phyloP scores from a whole-genome alignment of 2,113 vertebrate genomes.

The Prietella phreatophila region DNA sequence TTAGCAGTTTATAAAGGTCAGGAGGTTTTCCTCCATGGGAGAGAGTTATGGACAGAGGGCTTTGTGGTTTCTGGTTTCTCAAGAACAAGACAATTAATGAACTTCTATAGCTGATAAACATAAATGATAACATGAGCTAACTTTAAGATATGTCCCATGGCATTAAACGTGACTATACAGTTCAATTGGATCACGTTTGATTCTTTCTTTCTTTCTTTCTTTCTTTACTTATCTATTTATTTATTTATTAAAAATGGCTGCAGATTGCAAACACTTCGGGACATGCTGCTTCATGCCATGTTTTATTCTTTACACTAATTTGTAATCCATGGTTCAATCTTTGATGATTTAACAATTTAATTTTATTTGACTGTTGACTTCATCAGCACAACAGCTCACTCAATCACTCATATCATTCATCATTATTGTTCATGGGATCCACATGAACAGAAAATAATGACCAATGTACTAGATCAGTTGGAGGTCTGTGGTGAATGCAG shows the following conservation, averaged over 20 bases:
- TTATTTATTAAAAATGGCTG: background rate
- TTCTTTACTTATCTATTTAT: background rate
- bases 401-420: slow-evolving; percentile 50
- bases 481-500: slow-evolving; percentile 15
- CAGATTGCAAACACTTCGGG: slow-evolving; percentile 10
- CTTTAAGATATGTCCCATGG: background rate
- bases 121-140: background rate
- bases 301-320: slow-evolving; percentile 29
- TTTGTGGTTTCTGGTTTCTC: background rate
- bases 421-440: slow-evolving; percentile 38
- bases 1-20: background rate
- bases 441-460: slow-evolving; percentile 33
- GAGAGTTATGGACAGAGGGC: background rate
- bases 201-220: background rate
- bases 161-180: background rate
- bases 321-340: slow-evolving; percentile 15
- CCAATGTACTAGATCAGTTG: slow-evolving; percentile 33
- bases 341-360: slow-evolving; percentile 20
- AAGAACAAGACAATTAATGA: background rate
- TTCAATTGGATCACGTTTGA: background rate
- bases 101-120: background rate
- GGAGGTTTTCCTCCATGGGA: background rate
- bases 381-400: slow-evolving; percentile 45
- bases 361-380: slow-evolving; percentile 44
- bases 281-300: slow-evolving; percentile 24